Percentiles rank a stretch among this genome's conserved stretches.
phyloP scores from a whole-genome alignment of 1,140 invertebrate species.

The Neodiprion virginianus region DNA sequence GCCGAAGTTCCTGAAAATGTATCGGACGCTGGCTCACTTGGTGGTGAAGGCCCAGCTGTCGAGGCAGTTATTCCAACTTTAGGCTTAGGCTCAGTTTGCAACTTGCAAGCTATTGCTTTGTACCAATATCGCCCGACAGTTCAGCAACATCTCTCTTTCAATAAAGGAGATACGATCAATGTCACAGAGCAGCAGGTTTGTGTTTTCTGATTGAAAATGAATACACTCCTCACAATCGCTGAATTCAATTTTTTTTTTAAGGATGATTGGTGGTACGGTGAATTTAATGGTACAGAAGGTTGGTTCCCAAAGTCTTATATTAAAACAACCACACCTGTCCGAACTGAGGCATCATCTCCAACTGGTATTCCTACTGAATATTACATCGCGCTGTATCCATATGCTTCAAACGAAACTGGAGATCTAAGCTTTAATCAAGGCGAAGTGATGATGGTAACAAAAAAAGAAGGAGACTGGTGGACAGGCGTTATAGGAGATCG shows the following conservation, averaged over 20 bases:
- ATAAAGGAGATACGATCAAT: slow-evolving; percentile 71
- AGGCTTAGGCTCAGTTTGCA: slow-evolving; percentile 54
- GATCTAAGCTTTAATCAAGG: slow-evolving; percentile 93
- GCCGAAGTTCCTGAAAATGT: slow-evolving; percentile 77
- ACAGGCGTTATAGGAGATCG: slow-evolving; percentile 87
- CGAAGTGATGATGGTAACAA: slow-evolving; percentile 85
- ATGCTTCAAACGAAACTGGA: slow-evolving; percentile 86
- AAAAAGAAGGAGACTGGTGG: slow-evolving; percentile 98
- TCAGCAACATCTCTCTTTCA: slow-evolving; percentile 72
- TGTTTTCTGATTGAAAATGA: slow-evolving; percentile 11
- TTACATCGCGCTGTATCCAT: slow-evolving; percentile 85
- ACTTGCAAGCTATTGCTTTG: slow-evolving; percentile 64
- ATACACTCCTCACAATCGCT: slow-evolving; percentile 7
- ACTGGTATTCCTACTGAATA: slow-evolving; percentile 64
- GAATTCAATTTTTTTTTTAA: slow-evolving; percentile 30
- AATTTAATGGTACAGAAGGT: slow-evolving; percentile 61
- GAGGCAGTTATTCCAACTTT: slow-evolving; percentile 50
- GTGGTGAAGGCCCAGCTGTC: slow-evolving; percentile 50
- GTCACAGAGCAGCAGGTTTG: slow-evolving; percentile 70
- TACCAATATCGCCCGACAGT: slow-evolving; percentile 74
- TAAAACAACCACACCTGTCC: slow-evolving; percentile 42
- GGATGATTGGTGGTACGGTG: slow-evolving; percentile 76
- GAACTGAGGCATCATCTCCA: slow-evolving; percentile 28
- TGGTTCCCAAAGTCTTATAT: slow-evolving; percentile 82
- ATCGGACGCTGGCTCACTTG: slow-evolving; percentile 62